phyloP scores from a whole-genome alignment of 2,797 vertebrate species.

The Microctenopoma stevenorrisi region DNA sequence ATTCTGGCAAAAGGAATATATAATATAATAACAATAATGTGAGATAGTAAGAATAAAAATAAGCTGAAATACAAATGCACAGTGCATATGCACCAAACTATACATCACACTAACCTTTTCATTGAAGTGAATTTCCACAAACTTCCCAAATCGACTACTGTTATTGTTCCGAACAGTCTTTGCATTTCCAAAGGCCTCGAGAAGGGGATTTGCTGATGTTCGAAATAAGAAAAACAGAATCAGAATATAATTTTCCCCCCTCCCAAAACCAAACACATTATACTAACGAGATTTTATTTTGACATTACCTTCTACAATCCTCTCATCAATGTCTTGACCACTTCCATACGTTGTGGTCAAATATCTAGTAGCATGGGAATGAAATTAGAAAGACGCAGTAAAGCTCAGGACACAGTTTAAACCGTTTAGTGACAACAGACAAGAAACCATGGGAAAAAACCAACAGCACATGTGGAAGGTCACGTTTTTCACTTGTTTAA shows the following conservation, averaged over 20 bases:
- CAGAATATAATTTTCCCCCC: background rate
- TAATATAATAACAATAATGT: background rate
- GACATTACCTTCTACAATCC: slow-evolving; percentile 95
- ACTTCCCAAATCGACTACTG: slow-evolving; percentile 99
- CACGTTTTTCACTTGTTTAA: background rate
- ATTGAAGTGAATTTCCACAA: slow-evolving; percentile 99
- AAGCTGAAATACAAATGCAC: background rate
- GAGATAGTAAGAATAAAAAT: background rate
- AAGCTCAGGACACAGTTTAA: background rate
- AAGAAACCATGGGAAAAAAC: background rate
- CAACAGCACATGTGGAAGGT: too few species aligned
- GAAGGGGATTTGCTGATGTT: slow-evolving; percentile 91
- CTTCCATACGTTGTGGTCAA: slow-evolving; percentile 96
- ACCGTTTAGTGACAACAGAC: background rate
- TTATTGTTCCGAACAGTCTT: slow-evolving; percentile 99
- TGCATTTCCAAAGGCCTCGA: slow-evolving; percentile 98
- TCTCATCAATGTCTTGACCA: slow-evolving; percentile 98
- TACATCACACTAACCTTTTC: slow-evolving; percentile 87
- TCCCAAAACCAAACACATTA: background rate
- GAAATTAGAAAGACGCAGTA: background rate
- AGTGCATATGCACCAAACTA: background rate
- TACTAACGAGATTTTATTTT: background rate
- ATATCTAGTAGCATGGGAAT: slow-evolving; percentile 84
- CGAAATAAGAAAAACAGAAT: slow-evolving; percentile 11
- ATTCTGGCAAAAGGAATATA: slow-evolving; percentile 78